These are phyloP conservation scores for Sylvia borin DNA, from an alignment of 2,797 vertebrate species.

Conservation along the genomic window DNA sequence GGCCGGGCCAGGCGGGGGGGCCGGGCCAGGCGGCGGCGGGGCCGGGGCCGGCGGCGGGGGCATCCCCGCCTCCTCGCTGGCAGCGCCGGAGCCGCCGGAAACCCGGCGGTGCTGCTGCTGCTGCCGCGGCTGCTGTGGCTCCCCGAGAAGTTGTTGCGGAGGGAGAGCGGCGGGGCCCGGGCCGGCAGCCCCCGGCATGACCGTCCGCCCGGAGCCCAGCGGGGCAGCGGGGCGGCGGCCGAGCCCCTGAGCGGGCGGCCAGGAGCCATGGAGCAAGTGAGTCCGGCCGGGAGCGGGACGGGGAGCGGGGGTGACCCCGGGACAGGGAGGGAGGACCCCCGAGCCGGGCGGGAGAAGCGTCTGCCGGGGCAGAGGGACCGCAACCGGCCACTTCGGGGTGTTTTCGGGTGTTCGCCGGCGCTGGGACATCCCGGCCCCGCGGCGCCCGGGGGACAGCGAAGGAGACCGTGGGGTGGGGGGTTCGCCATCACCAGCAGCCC, in stretches of 20 bases:
- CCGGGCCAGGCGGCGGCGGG: not conserved
- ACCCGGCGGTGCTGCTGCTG: not conserved
- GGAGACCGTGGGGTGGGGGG: not conserved
- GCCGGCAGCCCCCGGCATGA: constrained; percentile 3
- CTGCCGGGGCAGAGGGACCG: not conserved
- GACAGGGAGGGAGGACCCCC: not conserved
- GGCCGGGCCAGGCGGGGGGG: not conserved
- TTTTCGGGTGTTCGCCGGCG: not conserved
- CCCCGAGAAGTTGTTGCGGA: constrained; percentile 9
- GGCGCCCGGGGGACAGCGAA: not conserved
- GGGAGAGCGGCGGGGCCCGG: not conserved
- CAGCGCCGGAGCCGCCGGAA: constrained; percentile 23
- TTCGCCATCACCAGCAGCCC: not conserved
- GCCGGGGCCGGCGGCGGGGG: constrained; percentile 15
- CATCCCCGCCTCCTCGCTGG: constrained; percentile 15
- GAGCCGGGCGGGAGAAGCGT: not conserved
- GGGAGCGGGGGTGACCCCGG: not conserved
- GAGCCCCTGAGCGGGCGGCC: constrained; percentile 17
- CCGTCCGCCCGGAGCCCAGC: constrained; percentile 42
- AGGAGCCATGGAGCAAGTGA: constrained; percentile 52
- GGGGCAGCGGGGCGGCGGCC: not conserved
- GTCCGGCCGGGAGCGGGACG: not conserved
- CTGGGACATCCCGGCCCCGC: not conserved
- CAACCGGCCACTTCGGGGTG: not conserved
- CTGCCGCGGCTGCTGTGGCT: not conserved